Evolutionary conservation across 2,888 invertebrate genomes (phyloP), one percentile per base, ranked within the genome.

Genomic region (Trilocha varians): DNA sequence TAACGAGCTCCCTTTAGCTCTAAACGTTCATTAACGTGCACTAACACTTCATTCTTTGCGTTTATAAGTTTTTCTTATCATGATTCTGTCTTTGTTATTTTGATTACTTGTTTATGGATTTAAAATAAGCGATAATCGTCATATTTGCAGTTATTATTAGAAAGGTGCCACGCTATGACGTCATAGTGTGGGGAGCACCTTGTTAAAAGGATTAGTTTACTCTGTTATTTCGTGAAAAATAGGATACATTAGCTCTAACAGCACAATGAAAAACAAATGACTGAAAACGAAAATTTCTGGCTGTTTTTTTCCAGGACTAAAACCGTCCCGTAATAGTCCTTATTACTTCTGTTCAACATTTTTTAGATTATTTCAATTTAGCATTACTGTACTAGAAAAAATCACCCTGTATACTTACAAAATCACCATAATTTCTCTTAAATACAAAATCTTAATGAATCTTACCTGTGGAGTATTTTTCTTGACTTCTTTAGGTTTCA

Each of bases 401-500:
- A 6, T 25, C 14, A n/a, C 11, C 13, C n/a, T 18, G 16, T 16
- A 38, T 13, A 38, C 16, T 16, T 15, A 16, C 13, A 32, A 11
- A 15, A 16, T n/a, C 16, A 6, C 13, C 13, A 1, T 5, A 8
- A 39, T 16, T n/a, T n/a, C n/a, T n/a, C n/a, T 25, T 13, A n/a
- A 17, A 8, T 6, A 32, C 13, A 6, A 13, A 34, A 9, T 17
- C 2, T 1, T n/a, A 33, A 34, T 14, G 8, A 11, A 6, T 38
- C 48, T 44, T 47, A 87, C 87, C 65, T 79, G 78, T n/a, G 83
- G 76, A 3, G 58, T 42, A 13, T 38, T 61, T 47, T 70, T 77
- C 48, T 68, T 78, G n/a, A 89, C 65, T 38, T 70, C 75, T 61
- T 88, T 92, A 0, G 92, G 90, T 53, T 89, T 82, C 39, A 94